These are phyloP conservation scores for Junco hyemalis DNA, from an alignment of 2,113 vertebrate genomes.

Conservation along the genomic window DNA sequence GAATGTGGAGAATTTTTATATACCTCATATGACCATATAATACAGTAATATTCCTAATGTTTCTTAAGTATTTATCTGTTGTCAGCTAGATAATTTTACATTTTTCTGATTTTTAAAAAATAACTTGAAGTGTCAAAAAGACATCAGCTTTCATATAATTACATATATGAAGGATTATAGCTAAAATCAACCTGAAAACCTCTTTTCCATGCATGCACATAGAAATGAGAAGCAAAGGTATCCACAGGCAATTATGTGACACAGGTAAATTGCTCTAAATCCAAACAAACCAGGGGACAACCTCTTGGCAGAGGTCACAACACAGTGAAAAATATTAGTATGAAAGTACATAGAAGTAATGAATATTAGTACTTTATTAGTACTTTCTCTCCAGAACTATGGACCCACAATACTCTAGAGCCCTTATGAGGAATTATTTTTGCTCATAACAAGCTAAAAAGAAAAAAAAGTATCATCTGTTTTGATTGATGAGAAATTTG, in stretches of 20 bases:
- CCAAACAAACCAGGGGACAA: background rate
- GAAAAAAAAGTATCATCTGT: background rate
- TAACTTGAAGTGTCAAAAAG: background rate
- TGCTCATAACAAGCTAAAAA: background rate
- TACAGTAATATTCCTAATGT: background rate
- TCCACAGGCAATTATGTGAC: background rate
- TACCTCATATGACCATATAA: background rate
- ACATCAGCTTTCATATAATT: background rate
- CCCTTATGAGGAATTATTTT: background rate
- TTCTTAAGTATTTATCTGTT: background rate
- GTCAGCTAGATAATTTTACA: accelerated
- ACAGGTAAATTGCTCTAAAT: background rate
- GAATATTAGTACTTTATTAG: background rate
- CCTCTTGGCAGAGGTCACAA: background rate
- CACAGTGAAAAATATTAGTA: background rate
- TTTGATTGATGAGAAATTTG: conserved; percentile 2
- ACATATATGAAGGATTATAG: background rate
- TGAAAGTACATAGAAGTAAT: background rate
- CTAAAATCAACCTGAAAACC: background rate
- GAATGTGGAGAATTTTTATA: background rate
- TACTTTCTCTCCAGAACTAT: background rate
- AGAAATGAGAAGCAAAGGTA: background rate
- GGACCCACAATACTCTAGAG: background rate
- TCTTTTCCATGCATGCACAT: background rate
- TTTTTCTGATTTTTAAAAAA: background rate